Evolutionary conservation across 1,140 invertebrate genomes (phyloP), one percentile per base, ranked within the genome.

Genomic region (Cotesia typhae): DNA sequence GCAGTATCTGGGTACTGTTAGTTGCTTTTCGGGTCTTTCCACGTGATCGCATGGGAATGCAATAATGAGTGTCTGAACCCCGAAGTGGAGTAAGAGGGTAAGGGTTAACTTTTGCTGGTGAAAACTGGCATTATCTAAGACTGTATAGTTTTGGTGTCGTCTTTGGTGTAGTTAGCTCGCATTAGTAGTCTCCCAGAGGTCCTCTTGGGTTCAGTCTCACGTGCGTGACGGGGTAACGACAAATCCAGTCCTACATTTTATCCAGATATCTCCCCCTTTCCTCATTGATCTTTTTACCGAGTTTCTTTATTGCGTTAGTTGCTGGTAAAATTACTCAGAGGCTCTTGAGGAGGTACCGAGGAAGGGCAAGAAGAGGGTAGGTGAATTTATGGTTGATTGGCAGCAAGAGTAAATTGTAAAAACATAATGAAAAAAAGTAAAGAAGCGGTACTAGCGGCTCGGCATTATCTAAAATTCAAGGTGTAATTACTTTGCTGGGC

Each of bases 391-490:
- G 68, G n/a, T 53, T 36, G 38, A 70, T 67, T 66, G 61, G 41
- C 67, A 68, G 12, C 38, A 37, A 20, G 55, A 51, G 47, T 28
- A 37, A 20, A 47, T 37, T 37, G 55, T 60, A 61, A 17, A 53
- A 53, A 37, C 37, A 71, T 74, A 67, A 57, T 66, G 61, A 17
- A 47, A 61, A 70, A 57, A 52, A 66, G 72, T 74, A 64, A 66
- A 72, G 77, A 78, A 82, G 79, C 84, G 80, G 80, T 85, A 84
- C 84, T 87, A 87, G 86, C 84, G 86, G 86, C 84, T 28, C 28
- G 86, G 85, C 85, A 87, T 87, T 87, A 87, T 87, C 85, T 87
- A 87, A 87, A 87, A 87, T 87, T 87, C 85, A 87, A 85, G 85
- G 85, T 84, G 86, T 87, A 87, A 87, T 87, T 87, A 87, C 85